These are phyloP conservation scores for Macrocentrus cingulum DNA, from an alignment of 1,140 invertebrate genomes.

Conservation along the genomic window DNA sequence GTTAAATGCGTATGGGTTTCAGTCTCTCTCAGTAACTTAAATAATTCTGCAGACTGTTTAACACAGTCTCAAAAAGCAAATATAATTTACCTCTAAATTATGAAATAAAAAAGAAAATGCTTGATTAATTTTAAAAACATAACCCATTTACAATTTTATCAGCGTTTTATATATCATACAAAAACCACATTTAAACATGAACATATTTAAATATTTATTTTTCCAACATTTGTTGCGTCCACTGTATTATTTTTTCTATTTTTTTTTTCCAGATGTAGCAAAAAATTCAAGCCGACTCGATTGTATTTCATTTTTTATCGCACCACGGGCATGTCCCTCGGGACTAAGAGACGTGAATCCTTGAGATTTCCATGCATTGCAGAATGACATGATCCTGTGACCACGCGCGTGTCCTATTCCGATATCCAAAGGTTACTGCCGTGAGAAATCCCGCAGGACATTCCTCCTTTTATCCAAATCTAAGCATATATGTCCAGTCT, in stretches of 20 bases:
- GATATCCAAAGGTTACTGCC: too few relatives aligned
- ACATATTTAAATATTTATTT: too few relatives aligned
- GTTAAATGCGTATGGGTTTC: conserved; percentile 17
- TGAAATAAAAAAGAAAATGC: too few relatives aligned
- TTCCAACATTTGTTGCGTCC: neutral
- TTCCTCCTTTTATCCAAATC: neutral
- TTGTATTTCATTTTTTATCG: too few relatives aligned
- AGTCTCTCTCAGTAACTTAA: conserved; percentile 25
- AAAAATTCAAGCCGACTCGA: too few relatives aligned
- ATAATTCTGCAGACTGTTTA: conserved; percentile 26
- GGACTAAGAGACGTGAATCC: neutral
- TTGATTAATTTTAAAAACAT: too few relatives aligned
- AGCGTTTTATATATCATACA: too few relatives aligned
- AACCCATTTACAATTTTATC: too few relatives aligned
- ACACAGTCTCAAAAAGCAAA: too few relatives aligned
- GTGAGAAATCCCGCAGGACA: neutral
- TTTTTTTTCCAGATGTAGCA: too few relatives aligned
- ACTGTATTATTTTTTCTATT: neutral
- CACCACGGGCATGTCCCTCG: neutral
- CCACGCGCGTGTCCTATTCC: neutral
- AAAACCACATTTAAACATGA: too few relatives aligned
- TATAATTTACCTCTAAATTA: too few relatives aligned
- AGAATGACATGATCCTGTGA: conserved; percentile 1
- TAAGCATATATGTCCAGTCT: neutral
- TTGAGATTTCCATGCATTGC: conserved; percentile 3